A percentile compares a stretch with the other conserved stretches of the same genome.
These are phyloP conservation scores for Lemur catta DNA, from an alignment of 2,797 vertebrate genomes.

Conservation along the genomic window DNA sequence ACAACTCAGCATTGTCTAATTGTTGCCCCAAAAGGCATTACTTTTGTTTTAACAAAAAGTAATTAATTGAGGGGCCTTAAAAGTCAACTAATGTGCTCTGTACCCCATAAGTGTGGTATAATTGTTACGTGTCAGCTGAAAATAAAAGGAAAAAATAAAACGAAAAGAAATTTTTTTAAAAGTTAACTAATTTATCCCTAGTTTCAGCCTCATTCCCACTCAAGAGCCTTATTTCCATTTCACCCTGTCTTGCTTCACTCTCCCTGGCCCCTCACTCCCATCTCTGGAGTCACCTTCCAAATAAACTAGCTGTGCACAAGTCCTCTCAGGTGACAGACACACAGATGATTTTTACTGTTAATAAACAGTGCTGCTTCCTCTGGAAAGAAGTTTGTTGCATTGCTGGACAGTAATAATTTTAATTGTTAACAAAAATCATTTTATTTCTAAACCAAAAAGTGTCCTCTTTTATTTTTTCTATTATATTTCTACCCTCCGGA, in stretches of 20 bases:
- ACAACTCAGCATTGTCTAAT: neutral
- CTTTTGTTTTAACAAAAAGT: neutral
- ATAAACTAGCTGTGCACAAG: neutral
- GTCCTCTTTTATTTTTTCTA: neutral
- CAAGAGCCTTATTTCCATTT: neutral
- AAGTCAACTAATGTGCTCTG: neutral
- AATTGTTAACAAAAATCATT: neutral
- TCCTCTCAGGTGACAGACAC: neutral
- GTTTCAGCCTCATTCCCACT: neutral
- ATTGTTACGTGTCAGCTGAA: neutral
- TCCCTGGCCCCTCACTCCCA: neutral
- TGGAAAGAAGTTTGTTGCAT: neutral
- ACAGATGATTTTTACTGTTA: neutral
- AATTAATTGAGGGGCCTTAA: neutral
- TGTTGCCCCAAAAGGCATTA: neutral
- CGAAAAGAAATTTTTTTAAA: neutral
- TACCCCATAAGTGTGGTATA: neutral
- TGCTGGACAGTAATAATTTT: neutral
- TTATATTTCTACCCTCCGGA: neutral
- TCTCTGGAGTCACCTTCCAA: neutral
- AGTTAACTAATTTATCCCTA: neutral
- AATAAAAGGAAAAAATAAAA: neutral
- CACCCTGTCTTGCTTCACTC: neutral
- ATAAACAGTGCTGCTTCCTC: neutral
- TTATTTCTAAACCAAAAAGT: neutral